Base-by-base conservation (phyloP, 2,113 vertebrate species). In the Bufo gargarizans region DNA sequence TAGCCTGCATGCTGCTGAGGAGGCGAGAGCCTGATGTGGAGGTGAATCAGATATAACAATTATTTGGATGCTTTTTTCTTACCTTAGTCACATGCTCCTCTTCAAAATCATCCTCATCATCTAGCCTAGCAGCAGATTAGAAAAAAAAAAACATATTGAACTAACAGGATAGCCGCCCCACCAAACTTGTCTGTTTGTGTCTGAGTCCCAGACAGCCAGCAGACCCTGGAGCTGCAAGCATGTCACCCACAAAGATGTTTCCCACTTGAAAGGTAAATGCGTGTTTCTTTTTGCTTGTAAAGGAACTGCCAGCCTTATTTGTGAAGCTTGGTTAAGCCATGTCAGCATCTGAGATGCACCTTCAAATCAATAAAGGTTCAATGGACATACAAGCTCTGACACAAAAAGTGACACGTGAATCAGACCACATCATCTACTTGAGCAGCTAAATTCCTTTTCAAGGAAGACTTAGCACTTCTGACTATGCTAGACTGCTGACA, bases 81-180 rank as follows among this genome's bases (percentile, higher is more conserved):
- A 97, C 98, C 97, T 99, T 99, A 11, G 95, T 96, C 16, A 97
- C 93, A 2, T 99, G 98, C 7, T 98, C 97, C 89, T 99, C 98
- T 56, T 97, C 96, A 78, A 98, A 92, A 88, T 98, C 96, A 11
- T 96, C 96, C 0, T 96, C 94, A 14, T 97, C 95, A 3, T 96
- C 95, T 63, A 93, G 72, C 53, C 96, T 96, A 91, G 13, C 79
- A 86, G 80, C 81, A 88, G 19, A 90, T 8, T 14, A 71, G 1
- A 80, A 45, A n/a, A 43, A 74, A 56, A 9, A 47, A 86, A 22
- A 76, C 11, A 65, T 9, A 63, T n/a, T 14, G 47, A 61, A 77
- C 33, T 10, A 33, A 4, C 14, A 58, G 3, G 7, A 58, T 6
- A 61, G 22, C 58, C 47, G 2, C 16, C 55, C 78, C 12, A 13